These are phyloP conservation scores for Xerus rutilus DNA, from an alignment of 2,797 vertebrate genomes.

Conservation along the genomic window DNA sequence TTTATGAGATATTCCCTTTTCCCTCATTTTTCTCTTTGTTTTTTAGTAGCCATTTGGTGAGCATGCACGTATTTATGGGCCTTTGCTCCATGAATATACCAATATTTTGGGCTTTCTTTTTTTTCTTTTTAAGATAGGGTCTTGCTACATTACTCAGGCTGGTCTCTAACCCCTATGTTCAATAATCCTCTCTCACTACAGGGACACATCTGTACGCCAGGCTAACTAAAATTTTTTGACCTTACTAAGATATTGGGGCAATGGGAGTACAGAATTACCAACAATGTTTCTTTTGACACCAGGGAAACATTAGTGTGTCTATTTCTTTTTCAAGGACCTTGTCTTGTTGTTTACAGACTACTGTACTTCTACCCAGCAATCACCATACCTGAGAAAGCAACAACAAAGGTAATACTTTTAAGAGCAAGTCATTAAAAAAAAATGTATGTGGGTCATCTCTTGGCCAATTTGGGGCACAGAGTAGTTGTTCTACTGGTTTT, in stretches of 20 bases:
- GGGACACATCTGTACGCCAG: background rate
- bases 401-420: background rate
- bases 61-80: background rate
- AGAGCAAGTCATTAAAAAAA: slow-evolving; percentile 11
- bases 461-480: slow-evolving; percentile 76
- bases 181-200: background rate
- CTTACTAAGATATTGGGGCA: background rate
- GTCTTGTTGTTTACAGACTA: slow-evolving; percentile 68
- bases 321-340: slow-evolving; percentile 41
- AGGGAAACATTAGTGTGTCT: slow-evolving; percentile 34
- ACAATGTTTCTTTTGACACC: background rate
- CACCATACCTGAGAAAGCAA: slow-evolving; percentile 49
- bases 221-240: background rate
- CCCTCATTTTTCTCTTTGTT: no score
- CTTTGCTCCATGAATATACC: background rate
- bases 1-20: no score
- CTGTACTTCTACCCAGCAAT: slow-evolving; percentile 57
- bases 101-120: background rate
- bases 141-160: background rate
- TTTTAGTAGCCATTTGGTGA: slow-evolving; percentile 1
- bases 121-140: background rate
- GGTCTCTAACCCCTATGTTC: background rate
- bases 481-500: slow-evolving; percentile 82
- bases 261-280: background rate
- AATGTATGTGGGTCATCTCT: slow-evolving; percentile 72